phyloP scores from a whole-genome alignment of 2,888 invertebrate species.

The Eilema griseolum region DNA sequence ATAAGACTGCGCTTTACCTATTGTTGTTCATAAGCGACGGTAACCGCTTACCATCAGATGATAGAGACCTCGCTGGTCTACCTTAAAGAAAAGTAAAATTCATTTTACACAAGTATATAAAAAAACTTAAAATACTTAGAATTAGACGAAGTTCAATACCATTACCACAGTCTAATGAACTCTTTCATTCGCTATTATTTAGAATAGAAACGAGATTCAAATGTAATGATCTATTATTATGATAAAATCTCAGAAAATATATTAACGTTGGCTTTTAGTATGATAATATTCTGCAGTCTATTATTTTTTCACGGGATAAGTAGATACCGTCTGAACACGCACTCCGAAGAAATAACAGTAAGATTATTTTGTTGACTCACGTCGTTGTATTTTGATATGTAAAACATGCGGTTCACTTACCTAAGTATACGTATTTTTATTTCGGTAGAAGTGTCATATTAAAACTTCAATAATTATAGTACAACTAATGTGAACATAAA shows the following conservation, averaged over 20 bases:
- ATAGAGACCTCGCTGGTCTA: not conserved
- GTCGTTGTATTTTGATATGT: not conserved
- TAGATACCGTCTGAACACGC: not conserved
- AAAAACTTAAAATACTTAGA: not conserved
- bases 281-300: not conserved
- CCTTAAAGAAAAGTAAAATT: not conserved
- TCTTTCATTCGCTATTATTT: not conserved
- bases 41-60: not conserved
- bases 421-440: not conserved
- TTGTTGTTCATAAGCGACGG: not conserved
- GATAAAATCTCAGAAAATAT: not conserved
- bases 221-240: no score
- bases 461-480: no score
- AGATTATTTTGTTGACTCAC: not conserved
- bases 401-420: not conserved
- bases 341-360: constrained; percentile 1
- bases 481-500: no score
- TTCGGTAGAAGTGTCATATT: not conserved
- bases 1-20: not conserved
- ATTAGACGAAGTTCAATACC: not conserved
- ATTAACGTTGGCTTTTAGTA: not conserved
- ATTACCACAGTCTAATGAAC: no score
- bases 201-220: not conserved
- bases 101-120: no score
- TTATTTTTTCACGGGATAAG: not conserved